These are phyloP conservation scores for Quadroppia sp. DNA, from an alignment of 2,888 invertebrate genomes.

Conservation along the genomic window DNA sequence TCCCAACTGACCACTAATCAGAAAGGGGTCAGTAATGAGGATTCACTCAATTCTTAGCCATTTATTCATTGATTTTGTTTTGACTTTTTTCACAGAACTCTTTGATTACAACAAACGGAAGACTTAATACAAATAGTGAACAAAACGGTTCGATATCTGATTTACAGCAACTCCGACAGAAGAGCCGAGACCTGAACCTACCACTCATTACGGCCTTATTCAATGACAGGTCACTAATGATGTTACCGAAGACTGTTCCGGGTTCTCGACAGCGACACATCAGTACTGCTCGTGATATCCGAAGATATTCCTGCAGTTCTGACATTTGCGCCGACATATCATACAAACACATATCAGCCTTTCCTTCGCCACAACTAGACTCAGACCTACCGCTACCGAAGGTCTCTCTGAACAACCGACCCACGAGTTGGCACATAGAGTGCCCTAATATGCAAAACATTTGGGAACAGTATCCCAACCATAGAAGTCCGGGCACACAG, in stretches of 20 bases:
- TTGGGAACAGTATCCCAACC: slow-evolving; percentile 21
- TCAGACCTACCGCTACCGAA: slow-evolving; percentile 38
- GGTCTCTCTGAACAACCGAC: slow-evolving; percentile 34
- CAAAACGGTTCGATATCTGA: slow-evolving; percentile 55
- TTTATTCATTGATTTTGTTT: neutral
- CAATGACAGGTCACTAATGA: slow-evolving; percentile 76
- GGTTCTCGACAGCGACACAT: slow-evolving; percentile 45
- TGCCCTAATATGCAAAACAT: slow-evolving; percentile 27
- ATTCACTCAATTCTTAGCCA: neutral
- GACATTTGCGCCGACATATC: slow-evolving; percentile 37
- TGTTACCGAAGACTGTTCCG: slow-evolving; percentile 54
- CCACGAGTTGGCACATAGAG: slow-evolving; percentile 47
- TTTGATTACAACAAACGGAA: neutral
- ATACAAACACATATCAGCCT: slow-evolving; percentile 5
- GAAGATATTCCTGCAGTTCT: slow-evolving; percentile 43
- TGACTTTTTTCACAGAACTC: slow-evolving; percentile 8
- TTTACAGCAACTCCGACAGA: slow-evolving; percentile 76
- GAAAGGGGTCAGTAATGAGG: neutral
- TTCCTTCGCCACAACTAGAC: slow-evolving; percentile 17
- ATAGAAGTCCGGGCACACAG: neutral
- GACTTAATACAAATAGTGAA: neutral
- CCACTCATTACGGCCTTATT: slow-evolving; percentile 88
- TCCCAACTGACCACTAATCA: neutral
- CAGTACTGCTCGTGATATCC: slow-evolving; percentile 42
- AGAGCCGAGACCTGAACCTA: slow-evolving; percentile 81